Percentiles rank a stretch among this genome's conserved stretches.
These are phyloP conservation scores for Allobates femoralis DNA, from an alignment of 2,797 vertebrate genomes.

Conservation along the genomic window DNA sequence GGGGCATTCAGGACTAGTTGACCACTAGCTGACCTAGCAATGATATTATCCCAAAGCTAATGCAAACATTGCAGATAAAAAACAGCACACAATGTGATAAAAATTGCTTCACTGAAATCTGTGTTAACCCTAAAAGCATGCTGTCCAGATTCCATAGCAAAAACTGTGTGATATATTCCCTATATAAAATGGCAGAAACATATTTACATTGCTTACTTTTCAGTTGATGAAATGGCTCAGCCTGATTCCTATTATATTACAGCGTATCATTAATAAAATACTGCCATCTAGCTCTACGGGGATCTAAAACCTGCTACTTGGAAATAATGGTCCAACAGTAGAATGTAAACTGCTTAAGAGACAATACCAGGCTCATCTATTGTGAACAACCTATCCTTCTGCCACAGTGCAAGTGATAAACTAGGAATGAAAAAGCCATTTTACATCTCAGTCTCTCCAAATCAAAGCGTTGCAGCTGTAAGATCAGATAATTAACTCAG, in stretches of 20 bases:
- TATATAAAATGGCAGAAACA: conserved; percentile 3
- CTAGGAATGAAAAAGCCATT: conserved; percentile 50
- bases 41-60: too few species aligned
- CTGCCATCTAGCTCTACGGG: conserved; percentile 30
- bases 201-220: conserved; percentile 23
- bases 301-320: conserved; percentile 47
- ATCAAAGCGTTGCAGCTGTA: conserved; percentile 31
- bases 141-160: too few species aligned
- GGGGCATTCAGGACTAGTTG: too few species aligned
- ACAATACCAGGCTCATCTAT: conserved; percentile 50
- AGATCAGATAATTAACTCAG: conserved; percentile 51
- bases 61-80: too few species aligned
- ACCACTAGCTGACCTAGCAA: too few species aligned
- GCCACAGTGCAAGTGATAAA: conserved; percentile 41
- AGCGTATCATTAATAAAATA: conserved; percentile 55
- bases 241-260: conserved; percentile 36
- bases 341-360: conserved; percentile 49
- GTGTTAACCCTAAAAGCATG: too few species aligned
- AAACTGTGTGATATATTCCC: too few species aligned
- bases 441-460: conserved; percentile 45
- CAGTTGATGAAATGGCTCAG: conserved; percentile 40
- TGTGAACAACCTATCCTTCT: conserved; percentile 44
- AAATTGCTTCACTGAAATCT: too few species aligned
- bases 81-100: too few species aligned
- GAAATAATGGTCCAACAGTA: conserved; percentile 47